These are phyloP conservation scores for Apodemus agrarius DNA, from an alignment of 2,797 vertebrate genomes.

Conservation along the genomic window DNA sequence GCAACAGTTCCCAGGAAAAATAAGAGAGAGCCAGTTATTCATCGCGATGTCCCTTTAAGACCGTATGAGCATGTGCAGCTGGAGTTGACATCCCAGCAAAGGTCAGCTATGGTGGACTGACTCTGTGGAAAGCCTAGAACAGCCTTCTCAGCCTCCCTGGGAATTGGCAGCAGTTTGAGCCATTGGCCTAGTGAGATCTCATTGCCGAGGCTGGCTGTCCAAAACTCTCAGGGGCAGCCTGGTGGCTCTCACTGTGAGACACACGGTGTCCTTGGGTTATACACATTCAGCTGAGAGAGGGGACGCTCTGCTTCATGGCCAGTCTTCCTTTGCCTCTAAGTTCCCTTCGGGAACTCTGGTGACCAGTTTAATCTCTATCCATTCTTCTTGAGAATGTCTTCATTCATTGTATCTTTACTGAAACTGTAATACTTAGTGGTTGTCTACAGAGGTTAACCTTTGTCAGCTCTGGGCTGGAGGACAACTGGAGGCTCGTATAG, in stretches of 20 bases:
- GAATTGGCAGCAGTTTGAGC: neutral
- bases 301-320: too few species aligned
- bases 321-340: too few species aligned
- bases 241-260: neutral
- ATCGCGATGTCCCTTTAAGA: neutral
- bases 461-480: neutral
- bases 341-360: neutral
- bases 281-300: neutral
- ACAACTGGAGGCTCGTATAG: neutral
- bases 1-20: conserved; percentile 21
- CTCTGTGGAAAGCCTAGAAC: neutral
- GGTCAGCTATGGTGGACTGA: neutral
- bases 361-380: neutral
- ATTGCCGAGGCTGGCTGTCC: neutral
- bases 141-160: neutral
- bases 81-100: neutral
- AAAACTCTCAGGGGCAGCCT: neutral
- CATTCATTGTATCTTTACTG: neutral
- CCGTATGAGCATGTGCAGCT: neutral
- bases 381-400: neutral
- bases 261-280: neutral
- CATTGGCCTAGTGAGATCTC: neutral
- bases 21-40: neutral
- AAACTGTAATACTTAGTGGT: neutral
- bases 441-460: neutral